Evolutionary conservation across 2,888 invertebrate genomes (phyloP).

Genomic region (Drosophila recens): DNA sequence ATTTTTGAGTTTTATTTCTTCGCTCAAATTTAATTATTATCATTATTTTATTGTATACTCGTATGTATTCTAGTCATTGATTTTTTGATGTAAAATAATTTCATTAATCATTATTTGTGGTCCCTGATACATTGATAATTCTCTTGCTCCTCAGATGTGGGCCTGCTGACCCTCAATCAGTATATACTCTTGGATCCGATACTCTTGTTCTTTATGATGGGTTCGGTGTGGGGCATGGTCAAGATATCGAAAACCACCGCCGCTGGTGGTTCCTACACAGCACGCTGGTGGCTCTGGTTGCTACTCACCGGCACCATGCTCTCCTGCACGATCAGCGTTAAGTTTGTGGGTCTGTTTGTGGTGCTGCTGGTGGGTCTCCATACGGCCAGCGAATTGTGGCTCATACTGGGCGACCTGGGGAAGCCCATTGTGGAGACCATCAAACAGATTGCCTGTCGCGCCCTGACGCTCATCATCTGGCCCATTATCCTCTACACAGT

Average conservation of each 20-base stretch:
- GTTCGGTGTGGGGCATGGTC: constrained; percentile 91
- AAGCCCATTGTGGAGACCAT: constrained; percentile 92
- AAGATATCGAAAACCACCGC: constrained; percentile 88
- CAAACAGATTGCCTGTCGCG: constrained; percentile 93
- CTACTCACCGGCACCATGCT: constrained; percentile 92
- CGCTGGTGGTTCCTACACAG: constrained; percentile 88
- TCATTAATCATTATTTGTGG: too few species aligned
- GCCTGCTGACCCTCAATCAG: constrained; percentile 94
- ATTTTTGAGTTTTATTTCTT: too few species aligned
- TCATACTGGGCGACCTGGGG: constrained; percentile 92
- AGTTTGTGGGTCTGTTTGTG: constrained; percentile 98
- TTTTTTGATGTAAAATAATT: too few species aligned
- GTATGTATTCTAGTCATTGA: too few species aligned
- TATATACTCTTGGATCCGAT: constrained; percentile 97
- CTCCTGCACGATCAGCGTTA: constrained; percentile 96
- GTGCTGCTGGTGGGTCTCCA: constrained; percentile 94
- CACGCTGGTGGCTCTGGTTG: constrained; percentile 94
- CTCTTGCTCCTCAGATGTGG: constrained; percentile 90
- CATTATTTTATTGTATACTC: too few species aligned
- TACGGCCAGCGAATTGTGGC: constrained; percentile 95
- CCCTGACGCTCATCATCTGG: constrained; percentile 93
- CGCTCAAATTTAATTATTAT: too few species aligned
- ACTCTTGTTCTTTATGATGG: constrained; percentile 96
- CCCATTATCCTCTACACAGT: constrained; percentile 93
- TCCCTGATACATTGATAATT: too few species aligned